Evolutionary conservation across 2,797 vertebrate species (phyloP).

Genomic region (Liasis olivaceus): DNA sequence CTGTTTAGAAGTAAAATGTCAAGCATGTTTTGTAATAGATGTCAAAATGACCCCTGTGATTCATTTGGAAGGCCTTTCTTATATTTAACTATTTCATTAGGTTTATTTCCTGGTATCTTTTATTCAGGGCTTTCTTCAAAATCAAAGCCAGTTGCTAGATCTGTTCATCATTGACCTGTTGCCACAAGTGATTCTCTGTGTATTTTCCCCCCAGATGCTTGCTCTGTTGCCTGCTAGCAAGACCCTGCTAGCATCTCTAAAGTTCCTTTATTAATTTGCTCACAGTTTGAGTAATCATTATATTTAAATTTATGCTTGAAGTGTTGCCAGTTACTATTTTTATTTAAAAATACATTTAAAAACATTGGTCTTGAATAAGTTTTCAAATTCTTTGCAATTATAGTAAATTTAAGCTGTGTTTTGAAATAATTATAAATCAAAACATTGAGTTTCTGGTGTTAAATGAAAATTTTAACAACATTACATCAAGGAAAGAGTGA

Average conservation of each 20-base stretch:
- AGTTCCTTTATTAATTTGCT: neutral
- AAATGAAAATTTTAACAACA: neutral
- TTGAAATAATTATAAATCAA: neutral
- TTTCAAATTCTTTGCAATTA: neutral
- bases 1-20: neutral
- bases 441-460: neutral
- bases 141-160: neutral
- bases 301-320: neutral
- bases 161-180: neutral
- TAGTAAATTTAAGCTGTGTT: neutral
- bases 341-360: neutral
- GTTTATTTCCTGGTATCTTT: neutral
- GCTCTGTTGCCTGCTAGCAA: neutral
- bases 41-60: neutral
- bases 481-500: neutral
- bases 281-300: neutral
- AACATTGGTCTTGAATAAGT: neutral
- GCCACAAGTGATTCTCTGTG: neutral
- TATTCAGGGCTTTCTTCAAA: neutral
- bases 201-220: neutral
- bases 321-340: neutral
- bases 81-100: rapidly evolving
- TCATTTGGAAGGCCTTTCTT: neutral
- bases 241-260: neutral
- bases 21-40: neutral